These are phyloP conservation scores for Ferdinandea cuprea DNA, from an alignment of 2,888 invertebrate genomes.

Conservation along the genomic window DNA sequence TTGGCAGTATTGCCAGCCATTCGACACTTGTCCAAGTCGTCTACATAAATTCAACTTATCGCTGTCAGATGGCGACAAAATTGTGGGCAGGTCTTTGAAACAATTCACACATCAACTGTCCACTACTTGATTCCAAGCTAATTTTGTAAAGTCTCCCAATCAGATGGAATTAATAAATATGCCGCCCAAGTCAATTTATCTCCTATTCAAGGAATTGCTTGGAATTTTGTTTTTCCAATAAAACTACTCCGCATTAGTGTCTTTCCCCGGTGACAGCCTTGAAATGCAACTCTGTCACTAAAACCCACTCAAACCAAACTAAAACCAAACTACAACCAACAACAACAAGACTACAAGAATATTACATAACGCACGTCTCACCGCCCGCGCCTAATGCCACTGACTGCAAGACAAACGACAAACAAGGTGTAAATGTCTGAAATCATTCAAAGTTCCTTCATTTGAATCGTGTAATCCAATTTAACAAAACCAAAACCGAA, in stretches of 20 bases:
- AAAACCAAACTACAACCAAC: constrained; percentile 14
- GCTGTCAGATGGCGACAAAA: too few species aligned
- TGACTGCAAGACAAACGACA: constrained; percentile 43
- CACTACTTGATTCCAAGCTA: too few species aligned
- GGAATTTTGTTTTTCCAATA: not conserved
- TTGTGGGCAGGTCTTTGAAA: too few species aligned
- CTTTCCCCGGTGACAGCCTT: not conserved
- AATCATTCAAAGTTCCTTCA: constrained; percentile 66
- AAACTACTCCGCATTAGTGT: constrained; percentile 13
- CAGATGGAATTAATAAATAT: not conserved
- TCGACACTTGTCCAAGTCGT: too few species aligned
- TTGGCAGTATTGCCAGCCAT: too few species aligned
- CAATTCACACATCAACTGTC: too few species aligned
- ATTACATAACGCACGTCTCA: not conserved
- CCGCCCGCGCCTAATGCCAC: constrained; percentile 34
- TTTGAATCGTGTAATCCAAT: constrained; percentile 73
- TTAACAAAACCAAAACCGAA: constrained; percentile 56
- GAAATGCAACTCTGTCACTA: constrained; percentile 23
- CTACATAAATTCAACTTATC: too few species aligned
- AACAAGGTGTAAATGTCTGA: constrained; percentile 73
- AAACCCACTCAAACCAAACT: constrained; percentile 4
- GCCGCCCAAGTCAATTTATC: too few species aligned
- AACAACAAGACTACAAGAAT: constrained; percentile 8
- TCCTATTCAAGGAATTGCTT: not conserved
- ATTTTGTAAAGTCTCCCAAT: too few species aligned